A percentile compares a stretch with the other conserved stretches of the same genome.
phyloP scores from a whole-genome alignment of 2,888 invertebrate species.

The Blastobasis adustella region DNA sequence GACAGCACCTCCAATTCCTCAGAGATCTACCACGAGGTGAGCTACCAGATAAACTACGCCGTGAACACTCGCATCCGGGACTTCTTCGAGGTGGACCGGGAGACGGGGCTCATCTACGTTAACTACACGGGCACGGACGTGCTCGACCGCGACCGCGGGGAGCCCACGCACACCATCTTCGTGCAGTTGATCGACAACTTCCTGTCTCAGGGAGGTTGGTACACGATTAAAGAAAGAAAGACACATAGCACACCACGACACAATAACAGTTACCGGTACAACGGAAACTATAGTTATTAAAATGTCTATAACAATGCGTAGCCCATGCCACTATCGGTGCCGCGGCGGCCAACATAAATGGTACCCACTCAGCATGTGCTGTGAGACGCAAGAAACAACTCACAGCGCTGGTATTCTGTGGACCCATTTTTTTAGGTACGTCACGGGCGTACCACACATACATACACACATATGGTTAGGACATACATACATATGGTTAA shows the following conservation, averaged over 20 bases:
- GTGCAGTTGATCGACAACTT: constrained; percentile 72
- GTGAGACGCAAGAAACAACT: too few species aligned
- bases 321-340: too few species aligned
- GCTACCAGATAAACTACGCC: constrained; percentile 67
- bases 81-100: constrained; percentile 68
- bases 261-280: not conserved
- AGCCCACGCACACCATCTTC: constrained; percentile 58
- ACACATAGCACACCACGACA: not conserved
- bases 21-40: constrained; percentile 68
- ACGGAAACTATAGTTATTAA: too few species aligned
- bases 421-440: too few species aligned
- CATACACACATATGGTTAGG: too few species aligned
- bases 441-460: too few species aligned
- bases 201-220: constrained; percentile 51
- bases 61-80: constrained; percentile 51
- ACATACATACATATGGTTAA: too few species aligned
- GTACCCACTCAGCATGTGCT: too few species aligned
- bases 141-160: constrained; percentile 68
- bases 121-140: constrained; percentile 51
- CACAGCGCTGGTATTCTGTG: too few species aligned
- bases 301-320: too few species aligned
- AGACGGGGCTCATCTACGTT: constrained; percentile 60
- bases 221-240: not conserved
- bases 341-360: too few species aligned
- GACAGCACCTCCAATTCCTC: not conserved